A percentile compares a stretch with the other conserved stretches of the same genome.
These are phyloP conservation scores for Dryadula phaetusa DNA, from an alignment of 2,888 invertebrate genomes.

Conservation along the genomic window DNA sequence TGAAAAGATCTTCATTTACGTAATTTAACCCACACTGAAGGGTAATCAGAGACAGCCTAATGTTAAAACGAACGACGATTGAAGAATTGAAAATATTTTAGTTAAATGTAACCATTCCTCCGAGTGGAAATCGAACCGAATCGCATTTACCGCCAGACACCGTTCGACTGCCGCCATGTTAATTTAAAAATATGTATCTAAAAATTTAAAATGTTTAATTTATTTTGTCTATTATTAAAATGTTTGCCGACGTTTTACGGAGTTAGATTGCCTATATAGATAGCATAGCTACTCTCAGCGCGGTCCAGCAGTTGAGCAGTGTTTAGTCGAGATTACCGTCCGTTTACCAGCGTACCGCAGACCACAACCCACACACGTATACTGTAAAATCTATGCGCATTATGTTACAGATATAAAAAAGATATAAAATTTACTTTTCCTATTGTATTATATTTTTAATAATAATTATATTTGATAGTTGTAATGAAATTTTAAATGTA, in stretches of 20 bases:
- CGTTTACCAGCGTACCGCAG: conserved; percentile 72
- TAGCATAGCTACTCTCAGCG: conserved; percentile 27
- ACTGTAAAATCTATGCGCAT: conserved; percentile 39
- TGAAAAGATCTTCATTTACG: not conserved
- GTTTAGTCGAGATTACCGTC: conserved; percentile 77
- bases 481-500: no score
- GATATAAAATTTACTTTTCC: conserved; percentile 6
- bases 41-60: no score
- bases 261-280: not conserved
- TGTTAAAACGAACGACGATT: no score
- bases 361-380: conserved; percentile 62
- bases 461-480: no score
- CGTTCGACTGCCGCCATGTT: no score
- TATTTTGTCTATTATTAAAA: not conserved
- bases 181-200: no score
- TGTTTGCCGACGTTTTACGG: not conserved
- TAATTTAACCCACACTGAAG: no score
- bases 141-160: no score
- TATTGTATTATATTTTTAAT: not conserved
- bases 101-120: no score
- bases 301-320: conserved; percentile 61
- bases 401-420: conserved; percentile 37
- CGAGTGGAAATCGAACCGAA: no score
- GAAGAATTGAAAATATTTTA: no score
- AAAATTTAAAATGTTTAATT: no score